Evolutionary conservation across 2,113 vertebrate species (phyloP).

Genomic region (Brachionichthys hirsutus): DNA sequence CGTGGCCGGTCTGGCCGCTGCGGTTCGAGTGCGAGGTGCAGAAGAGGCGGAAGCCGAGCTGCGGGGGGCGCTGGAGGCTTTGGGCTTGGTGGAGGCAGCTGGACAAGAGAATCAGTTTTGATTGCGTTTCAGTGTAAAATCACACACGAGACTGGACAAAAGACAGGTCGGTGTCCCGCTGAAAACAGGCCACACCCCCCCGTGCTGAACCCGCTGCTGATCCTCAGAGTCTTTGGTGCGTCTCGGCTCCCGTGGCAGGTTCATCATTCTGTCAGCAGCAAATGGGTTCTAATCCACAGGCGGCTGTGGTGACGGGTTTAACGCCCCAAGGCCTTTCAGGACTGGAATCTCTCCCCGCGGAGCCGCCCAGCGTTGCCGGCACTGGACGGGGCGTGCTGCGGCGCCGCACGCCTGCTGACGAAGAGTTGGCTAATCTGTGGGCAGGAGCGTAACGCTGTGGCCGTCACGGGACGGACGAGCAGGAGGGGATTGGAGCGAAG

Average conservation of each 20-base stretch:
- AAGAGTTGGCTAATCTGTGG: conserved; percentile 34
- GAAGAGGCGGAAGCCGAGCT: conserved; percentile 54
- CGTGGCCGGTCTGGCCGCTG: conserved; percentile 56
- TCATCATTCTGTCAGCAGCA: conserved; percentile 54
- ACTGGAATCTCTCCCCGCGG: conserved; percentile 16
- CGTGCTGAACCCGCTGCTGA: no score
- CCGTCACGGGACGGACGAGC: not conserved
- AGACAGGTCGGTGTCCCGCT: no score
- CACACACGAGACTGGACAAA: no score
- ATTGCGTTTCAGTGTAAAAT: no score
- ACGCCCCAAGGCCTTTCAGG: conserved; percentile 31
- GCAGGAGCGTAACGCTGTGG: not conserved
- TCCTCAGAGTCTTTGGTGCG: conserved; percentile 12
- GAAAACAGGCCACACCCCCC: no score
- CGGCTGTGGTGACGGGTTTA: conserved; percentile 51
- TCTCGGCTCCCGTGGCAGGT: conserved; percentile 25
- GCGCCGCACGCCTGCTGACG: conserved; percentile 33
- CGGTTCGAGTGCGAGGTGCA: conserved; percentile 69
- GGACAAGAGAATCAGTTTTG: not conserved
- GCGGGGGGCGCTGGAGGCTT: conserved; percentile 67
- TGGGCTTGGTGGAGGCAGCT: conserved; percentile 76
- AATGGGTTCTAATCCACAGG: conserved; percentile 53
- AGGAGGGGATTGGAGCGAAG: conserved; percentile 18
- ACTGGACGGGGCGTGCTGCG: no score
- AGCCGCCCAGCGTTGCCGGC: not conserved